These are phyloP conservation scores for Capromys pilorides DNA, from an alignment of 2,797 vertebrate species.

Conservation along the genomic window DNA sequence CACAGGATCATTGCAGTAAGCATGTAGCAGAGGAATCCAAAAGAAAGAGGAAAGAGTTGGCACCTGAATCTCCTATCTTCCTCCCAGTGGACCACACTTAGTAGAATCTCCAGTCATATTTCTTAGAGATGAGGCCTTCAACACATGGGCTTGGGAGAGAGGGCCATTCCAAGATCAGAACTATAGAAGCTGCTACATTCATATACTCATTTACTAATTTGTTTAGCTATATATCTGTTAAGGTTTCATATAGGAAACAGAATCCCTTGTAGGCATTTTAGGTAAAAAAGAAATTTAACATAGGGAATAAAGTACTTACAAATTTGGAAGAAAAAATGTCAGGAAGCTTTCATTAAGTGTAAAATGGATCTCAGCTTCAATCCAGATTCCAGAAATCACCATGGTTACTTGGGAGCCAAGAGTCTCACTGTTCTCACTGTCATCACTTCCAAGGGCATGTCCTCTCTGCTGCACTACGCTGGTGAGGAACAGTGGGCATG, in stretches of 20 bases:
- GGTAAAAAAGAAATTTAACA: neutral
- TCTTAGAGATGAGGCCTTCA: neutral
- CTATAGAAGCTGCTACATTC: neutral
- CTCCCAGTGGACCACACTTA: neutral
- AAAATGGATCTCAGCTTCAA: neutral
- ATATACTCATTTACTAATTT: neutral
- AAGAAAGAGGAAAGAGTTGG: too few relatives aligned
- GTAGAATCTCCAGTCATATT: neutral
- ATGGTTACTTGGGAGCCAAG: neutral
- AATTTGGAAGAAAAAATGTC: neutral
- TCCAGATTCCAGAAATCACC: neutral
- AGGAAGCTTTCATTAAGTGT: neutral
- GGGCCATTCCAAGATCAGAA: neutral
- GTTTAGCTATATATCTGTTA: neutral
- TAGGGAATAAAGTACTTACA: neutral
- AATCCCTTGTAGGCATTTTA: conserved; percentile 15
- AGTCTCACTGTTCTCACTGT: neutral
- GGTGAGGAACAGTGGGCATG: neutral
- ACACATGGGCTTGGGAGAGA: neutral
- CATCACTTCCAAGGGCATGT: neutral
- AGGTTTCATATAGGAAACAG: neutral
- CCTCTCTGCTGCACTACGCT: neutral
- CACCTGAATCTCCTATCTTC: neutral
- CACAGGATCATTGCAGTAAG: neutral
- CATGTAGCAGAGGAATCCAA: neutral